Percentiles rank a stretch among this genome's conserved stretches.
phyloP scores from a whole-genome alignment of 2,888 invertebrate species.

The Mimas tiliae region DNA sequence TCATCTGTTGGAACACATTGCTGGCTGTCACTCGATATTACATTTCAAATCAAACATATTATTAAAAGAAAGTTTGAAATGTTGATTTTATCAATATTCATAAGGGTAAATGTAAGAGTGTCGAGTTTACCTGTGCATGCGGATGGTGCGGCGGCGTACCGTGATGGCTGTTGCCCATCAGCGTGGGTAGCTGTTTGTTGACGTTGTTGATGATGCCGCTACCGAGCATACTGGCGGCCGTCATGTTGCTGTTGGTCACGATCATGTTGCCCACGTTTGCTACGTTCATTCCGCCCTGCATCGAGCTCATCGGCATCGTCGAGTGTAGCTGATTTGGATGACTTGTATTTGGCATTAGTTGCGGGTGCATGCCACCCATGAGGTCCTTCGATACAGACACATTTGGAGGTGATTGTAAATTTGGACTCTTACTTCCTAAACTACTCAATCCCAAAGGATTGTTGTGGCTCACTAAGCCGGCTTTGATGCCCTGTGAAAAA shows the following conservation, averaged over 20 bases:
- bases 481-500: slow-evolving; percentile 88
- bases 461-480: slow-evolving; percentile 88
- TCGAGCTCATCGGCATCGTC: slow-evolving; percentile 88
- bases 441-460: slow-evolving; percentile 90
- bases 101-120: not conserved
- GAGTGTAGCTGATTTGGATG: slow-evolving; percentile 85
- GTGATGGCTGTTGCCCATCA: slow-evolving; percentile 86
- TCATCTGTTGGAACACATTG: slow-evolving; percentile 79
- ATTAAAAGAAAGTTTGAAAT: slow-evolving; percentile 22
- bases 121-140: slow-evolving; percentile 73
- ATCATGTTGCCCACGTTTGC: slow-evolving; percentile 89
- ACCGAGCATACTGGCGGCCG: slow-evolving; percentile 88
- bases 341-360: slow-evolving; percentile 90
- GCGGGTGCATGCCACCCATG: slow-evolving; percentile 88
- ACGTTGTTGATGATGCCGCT: slow-evolving; percentile 91
- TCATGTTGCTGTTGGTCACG: slow-evolving; percentile 91
- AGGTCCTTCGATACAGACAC: slow-evolving; percentile 92
- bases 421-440: slow-evolving; percentile 92
- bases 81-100: not conserved
- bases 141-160: slow-evolving; percentile 70
- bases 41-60: not conserved
- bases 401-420: slow-evolving; percentile 93
- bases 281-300: slow-evolving; percentile 90
- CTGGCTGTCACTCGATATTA: not conserved
- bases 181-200: slow-evolving; percentile 89